Evolutionary conservation across 1,140 invertebrate species (phyloP).

Genomic region (Aphelenchoides avenae): DNA sequence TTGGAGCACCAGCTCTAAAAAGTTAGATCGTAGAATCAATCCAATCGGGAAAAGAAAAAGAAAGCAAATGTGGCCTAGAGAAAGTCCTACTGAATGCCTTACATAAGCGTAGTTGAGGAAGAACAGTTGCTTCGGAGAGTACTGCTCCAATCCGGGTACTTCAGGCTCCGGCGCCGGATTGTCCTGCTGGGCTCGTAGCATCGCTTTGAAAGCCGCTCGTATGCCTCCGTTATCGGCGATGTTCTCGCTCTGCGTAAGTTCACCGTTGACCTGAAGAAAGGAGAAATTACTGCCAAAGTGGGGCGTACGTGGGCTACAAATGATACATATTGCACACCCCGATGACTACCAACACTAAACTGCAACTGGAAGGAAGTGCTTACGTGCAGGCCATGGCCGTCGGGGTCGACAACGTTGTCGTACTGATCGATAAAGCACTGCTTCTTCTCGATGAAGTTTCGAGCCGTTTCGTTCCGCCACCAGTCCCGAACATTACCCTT

Average conservation of each 20-base stretch:
- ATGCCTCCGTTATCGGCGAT: slow-evolving; percentile 67
- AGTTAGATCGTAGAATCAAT: background rate
- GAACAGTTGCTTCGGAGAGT: slow-evolving; percentile 68
- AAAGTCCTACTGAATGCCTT: slow-evolving; percentile 23
- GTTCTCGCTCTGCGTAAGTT: slow-evolving; percentile 62
- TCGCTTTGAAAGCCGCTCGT: slow-evolving; percentile 60
- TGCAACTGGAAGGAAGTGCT: background rate
- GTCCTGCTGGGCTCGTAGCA: slow-evolving; percentile 30
- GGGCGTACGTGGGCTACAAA: background rate
- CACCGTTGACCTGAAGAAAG: slow-evolving; percentile 17
- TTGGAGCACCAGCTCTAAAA: slow-evolving; percentile 25
- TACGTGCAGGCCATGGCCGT: slow-evolving; percentile 15
- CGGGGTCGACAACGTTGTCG: slow-evolving; percentile 8
- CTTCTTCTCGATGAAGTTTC: slow-evolving; percentile 30
- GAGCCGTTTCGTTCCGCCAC: slow-evolving; percentile 56
- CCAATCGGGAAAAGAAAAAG: slow-evolving; percentile 10
- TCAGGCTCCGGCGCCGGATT: slow-evolving; percentile 50
- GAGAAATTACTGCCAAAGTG: slow-evolving; percentile 2
- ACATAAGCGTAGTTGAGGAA: slow-evolving; percentile 69
- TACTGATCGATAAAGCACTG: slow-evolving; percentile 49
- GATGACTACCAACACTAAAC: background rate
- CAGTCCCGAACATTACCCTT: slow-evolving; percentile 54
- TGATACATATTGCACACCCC: slow-evolving; percentile 4
- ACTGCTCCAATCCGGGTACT: slow-evolving; percentile 65
- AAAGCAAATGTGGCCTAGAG: slow-evolving; percentile 12